Evolutionary conservation across 2,113 vertebrate genomes (phyloP), one percentile per base, ranked within the genome.

Genomic region (Gasterosteus nipponicus): DNA sequence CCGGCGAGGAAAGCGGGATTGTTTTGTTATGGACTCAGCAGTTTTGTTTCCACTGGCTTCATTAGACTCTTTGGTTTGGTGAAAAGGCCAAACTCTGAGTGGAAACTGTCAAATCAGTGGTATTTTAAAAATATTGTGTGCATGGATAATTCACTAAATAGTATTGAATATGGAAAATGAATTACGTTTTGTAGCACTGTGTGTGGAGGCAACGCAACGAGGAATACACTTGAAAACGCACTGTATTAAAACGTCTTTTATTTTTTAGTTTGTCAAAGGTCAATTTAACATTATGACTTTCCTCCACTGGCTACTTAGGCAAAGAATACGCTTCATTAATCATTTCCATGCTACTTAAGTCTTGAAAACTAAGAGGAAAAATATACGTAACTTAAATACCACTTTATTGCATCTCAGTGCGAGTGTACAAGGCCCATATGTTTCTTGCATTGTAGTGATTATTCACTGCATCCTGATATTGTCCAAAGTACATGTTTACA

Each of bases 1-100:
- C 0, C 29, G 41, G 6, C 63, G 81, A 83, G 42, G 67, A 79
- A 86, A 83, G 68, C 78, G 46, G 62, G 73, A 69, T 83, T 0
- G 67, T 60, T 60, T 67, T 84, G 68, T 81, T 87, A 77, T 78
- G 39, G 51, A 31, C 26, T 56, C 19, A 51, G 26, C 8, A 18
- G 7, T 5, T 57, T 53, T 65, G 7, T 42, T 38, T 68, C 9
- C 39, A 44, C 19, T 3, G 41, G 11, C 15, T 58, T 62, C 58
- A 7, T 12, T 62, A 51, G 76, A 73, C 31, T 22, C 57, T 73
- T 2, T 5, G 56, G 10, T 7, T 18, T 72, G 49, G 61, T 70
- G 41, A 51, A 76, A 73, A 56, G 39, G 29, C 33, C 9, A 31
- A 7, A 44, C 6, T 11, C 19, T 4, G 46, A 31, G 16, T 73